Conservation (phyloP, 1,140 invertebrate species). For the Philotrypesis tridentata region DNA sequence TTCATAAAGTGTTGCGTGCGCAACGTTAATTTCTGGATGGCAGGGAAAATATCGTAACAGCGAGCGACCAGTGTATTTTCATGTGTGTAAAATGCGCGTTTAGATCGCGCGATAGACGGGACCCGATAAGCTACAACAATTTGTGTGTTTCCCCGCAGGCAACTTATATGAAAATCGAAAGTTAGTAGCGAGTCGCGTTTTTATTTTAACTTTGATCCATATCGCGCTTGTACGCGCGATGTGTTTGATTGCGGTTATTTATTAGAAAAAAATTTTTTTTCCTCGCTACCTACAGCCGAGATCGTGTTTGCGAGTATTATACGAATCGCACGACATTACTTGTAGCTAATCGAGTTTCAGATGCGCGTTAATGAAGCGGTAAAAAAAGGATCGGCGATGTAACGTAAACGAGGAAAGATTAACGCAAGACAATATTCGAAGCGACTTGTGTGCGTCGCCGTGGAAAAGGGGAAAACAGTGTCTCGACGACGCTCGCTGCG, state of each 20-base stretch:
- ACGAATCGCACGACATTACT: neutral
- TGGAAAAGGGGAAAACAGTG: no score
- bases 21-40: constrained; percentile 24
- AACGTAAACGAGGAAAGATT: neutral
- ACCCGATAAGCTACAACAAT: constrained; percentile 37
- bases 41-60: constrained; percentile 14
- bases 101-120: constrained; percentile 14
- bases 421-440: neutral
- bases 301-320: neutral
- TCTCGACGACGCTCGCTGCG: neutral
- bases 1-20: constrained; percentile 31
- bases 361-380: neutral
- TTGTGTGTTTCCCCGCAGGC: neutral
- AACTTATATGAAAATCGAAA: constrained; percentile 28
- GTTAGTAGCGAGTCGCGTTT: neutral
- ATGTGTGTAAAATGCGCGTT: constrained; percentile 26
- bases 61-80: constrained; percentile 8
- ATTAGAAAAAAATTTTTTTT: neutral
- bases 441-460: no score
- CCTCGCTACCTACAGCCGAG: neutral
- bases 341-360: neutral
- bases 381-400: neutral
- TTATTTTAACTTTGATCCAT: neutral
- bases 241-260: neutral
- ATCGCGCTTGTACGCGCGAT: neutral